phyloP scores from a whole-genome alignment of 2,113 vertebrate genomes.

The Oncorhynchus kisutch region DNA sequence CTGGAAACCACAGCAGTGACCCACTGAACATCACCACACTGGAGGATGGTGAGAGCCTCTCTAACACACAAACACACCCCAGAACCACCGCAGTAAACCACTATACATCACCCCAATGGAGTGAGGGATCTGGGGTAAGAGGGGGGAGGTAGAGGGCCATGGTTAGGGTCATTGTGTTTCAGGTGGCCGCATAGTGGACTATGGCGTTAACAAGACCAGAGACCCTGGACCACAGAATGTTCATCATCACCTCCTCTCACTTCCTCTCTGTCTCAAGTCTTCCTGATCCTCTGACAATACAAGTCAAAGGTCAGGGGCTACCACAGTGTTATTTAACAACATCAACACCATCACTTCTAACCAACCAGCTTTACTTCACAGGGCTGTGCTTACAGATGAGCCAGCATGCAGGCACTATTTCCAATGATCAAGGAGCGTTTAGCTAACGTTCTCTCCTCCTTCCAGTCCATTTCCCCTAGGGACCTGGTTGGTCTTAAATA shows the following conservation, averaged over 20 bases:
- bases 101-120: constrained; percentile 77
- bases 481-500: constrained; percentile 14
- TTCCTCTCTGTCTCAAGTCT: constrained; percentile 34
- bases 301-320: not conserved
- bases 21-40: constrained; percentile 79
- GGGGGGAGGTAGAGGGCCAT: not conserved
- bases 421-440: too few species aligned
- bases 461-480: not conserved
- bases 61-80: not conserved
- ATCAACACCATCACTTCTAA: not conserved
- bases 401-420: too few species aligned
- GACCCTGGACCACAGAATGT: constrained; percentile 27
- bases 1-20: constrained; percentile 75
- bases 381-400: too few species aligned
- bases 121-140: not conserved
- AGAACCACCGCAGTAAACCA: constrained; percentile 73
- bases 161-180: constrained; percentile 15
- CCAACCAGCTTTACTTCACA: not conserved
- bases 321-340: not conserved
- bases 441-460: not conserved
- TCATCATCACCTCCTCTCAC: constrained; percentile 25
- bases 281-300: constrained; percentile 48
- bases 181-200: constrained; percentile 17
- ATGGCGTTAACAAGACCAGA: constrained; percentile 9
- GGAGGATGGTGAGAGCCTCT: constrained; percentile 74